Base-by-base conservation (phyloP, 2,113 vertebrate genomes). In the Mormyrus iriodes region DNA sequence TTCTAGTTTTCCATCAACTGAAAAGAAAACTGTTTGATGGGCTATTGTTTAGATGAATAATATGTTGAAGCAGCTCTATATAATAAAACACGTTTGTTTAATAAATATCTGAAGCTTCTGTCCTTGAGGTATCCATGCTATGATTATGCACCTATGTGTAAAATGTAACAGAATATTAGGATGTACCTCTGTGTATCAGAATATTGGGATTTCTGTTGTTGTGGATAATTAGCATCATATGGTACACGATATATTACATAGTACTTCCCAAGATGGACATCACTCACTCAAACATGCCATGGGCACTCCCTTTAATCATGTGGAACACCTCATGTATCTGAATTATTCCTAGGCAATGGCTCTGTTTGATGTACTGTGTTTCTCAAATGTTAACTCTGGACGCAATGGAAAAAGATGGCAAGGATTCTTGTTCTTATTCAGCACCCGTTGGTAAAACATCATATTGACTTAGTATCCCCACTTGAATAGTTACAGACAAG, bases 361-460 rank as follows among this genome's bases (percentile, higher is more conserved):
- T 79, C 2, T 69, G 61, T 42, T 79, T 42, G 19, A 79, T 79
- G 73, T 76, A 39, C 69, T 76, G 35, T 76, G 31, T 19, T 76
- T 39, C 12, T 42, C 73, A 79, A 8, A 79, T 79, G 3, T 69
- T 13, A 19, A 79, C 35, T 79, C 35, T 42, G 73, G 31, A 79
- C 31, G 93, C 94, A 94, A 69, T 85, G 93, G 93, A 94, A 95
- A 93, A 93, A 94, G 90, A 90, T 92, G 93, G 93, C 88, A n/a
- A 90, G 88, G 27, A 12, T n/a, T 13, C 27, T 69, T 79, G 94
- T 95, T 95, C 94, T 95, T 92, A 92, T 94, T 93, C 95, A 95
- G 96, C 94, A 88, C 91, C 90, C 94, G 90, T 93, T 95, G 94
- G 95, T 94, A 95, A 93, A 93, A 94, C 93, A 93, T 92, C 92